A percentile compares a stretch with the other conserved stretches of the same genome.
Conservation (phyloP, 1,140 invertebrate species). For the Papilio polytes region DNA sequence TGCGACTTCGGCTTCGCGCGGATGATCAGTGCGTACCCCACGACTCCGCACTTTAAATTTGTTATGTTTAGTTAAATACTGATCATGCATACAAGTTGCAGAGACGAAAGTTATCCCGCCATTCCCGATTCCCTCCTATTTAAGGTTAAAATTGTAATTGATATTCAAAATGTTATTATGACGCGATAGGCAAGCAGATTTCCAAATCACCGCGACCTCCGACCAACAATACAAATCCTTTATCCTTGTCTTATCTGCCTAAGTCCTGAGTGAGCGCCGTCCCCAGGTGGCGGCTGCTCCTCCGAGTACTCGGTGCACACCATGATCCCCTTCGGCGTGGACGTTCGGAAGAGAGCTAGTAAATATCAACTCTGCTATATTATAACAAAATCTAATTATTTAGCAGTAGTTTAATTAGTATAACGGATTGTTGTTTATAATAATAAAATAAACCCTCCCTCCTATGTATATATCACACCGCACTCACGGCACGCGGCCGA, state of each 20-base stretch:
- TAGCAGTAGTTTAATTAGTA: neutral
- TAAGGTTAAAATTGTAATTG: too few relatives aligned
- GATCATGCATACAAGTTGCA: too few relatives aligned
- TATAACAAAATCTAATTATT: neutral
- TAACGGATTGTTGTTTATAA: too few relatives aligned
- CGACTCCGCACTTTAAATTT: neutral
- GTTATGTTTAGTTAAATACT: neutral
- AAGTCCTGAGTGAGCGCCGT: slow-evolving; percentile 37
- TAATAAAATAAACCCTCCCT: too few relatives aligned
- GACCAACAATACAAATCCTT: neutral
- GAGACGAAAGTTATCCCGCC: too few relatives aligned
- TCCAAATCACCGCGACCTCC: neutral
- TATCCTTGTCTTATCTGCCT: slow-evolving; percentile 40
- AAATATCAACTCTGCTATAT: slow-evolving; percentile 56
- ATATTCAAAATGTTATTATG: too few relatives aligned
- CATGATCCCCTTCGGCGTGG: slow-evolving; percentile 78
- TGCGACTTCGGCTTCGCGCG: slow-evolving; percentile 99
- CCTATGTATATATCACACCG: too few relatives aligned
- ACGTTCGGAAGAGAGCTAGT: slow-evolving; percentile 73
- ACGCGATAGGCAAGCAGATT: too few relatives aligned
- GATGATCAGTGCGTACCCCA: slow-evolving; percentile 92
- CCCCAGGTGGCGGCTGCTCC: slow-evolving; percentile 71
- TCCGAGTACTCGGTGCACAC: slow-evolving; percentile 79
- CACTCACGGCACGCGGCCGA: too few relatives aligned
- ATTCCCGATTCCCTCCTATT: too few relatives aligned